Base-by-base conservation (phyloP, 2,888 invertebrate genomes). In the Pandemis cinnamomeana region DNA sequence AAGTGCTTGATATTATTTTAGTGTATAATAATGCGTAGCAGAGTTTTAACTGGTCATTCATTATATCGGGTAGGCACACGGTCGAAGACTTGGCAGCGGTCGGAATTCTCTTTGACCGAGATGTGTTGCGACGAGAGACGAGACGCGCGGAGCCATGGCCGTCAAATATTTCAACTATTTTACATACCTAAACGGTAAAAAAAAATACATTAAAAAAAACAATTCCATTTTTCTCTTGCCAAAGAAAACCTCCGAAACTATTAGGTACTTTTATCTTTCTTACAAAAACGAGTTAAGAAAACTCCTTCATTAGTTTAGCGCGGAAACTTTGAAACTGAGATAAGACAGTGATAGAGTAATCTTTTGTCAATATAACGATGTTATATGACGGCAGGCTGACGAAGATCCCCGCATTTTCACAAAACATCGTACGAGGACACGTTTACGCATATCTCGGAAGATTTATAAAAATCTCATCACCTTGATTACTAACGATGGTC, bases 311-410 rank as follows among this genome's bases (percentile, higher is more conserved):
- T 66, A 66, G 69, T 42, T 64, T 51, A 64, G 69, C 42, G 58
- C 48, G 51, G 51, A 60, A 70, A 69, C 51, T 64, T 27, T 70
- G 51, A 66, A 58, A 53, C 48, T 11, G 48, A 86, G 91, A 91
- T 91, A 91, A 89, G 85, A 84, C 79, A 84, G 79, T 83, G 83
- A 83, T 82, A 81, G 64, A 71, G 77, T 89, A 91, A 92, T 92
- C 92, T 92, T 89, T 86, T 84, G 93, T 91, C 89, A 92, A 93
- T 88, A 91, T 89, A 85, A 87, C 83, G 78, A 80, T 78, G 84
- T 80, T 87, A 86, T 87, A 86, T 84, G 84, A 85, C 77, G 81
- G 78, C 71, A 80, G 80, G 83, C 79, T 82, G 84, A 81, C 84
- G 83, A 81, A 81, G 79, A 83, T 77, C 82, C 83, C 41, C 82